Conservation (phyloP, 2,797 vertebrate species). For the Phataginus tetradactyla region DNA sequence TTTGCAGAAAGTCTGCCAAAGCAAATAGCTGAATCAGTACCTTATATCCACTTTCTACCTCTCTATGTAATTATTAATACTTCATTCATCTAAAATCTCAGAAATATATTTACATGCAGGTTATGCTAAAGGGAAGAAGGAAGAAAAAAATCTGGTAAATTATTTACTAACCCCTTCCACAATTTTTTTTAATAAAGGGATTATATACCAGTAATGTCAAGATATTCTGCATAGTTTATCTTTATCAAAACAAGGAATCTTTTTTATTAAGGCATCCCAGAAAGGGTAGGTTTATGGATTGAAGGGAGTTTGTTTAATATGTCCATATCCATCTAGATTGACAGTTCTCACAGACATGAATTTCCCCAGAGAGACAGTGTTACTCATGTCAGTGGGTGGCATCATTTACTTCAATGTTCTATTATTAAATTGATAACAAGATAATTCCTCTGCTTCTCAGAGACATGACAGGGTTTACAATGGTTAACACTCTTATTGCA, state of each 20-base stretch:
- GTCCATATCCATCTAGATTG: conserved; percentile 90
- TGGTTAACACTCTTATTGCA: conserved; percentile 89
- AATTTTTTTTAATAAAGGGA: conserved; percentile 76
- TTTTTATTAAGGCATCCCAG: conserved; percentile 86
- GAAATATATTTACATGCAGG: conserved; percentile 47
- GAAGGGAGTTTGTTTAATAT: conserved; percentile 91
- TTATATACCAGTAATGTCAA: conserved; percentile 86
- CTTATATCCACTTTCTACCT: neutral
- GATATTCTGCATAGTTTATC: conserved; percentile 84
- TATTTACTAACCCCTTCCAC: conserved; percentile 75
- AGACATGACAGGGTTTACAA: conserved; percentile 90
- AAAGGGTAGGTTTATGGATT: conserved; percentile 87
- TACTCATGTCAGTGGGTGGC: conserved; percentile 91
- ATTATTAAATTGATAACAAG: conserved; percentile 96
- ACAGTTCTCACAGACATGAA: conserved; percentile 91
- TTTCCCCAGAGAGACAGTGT: conserved; percentile 94
- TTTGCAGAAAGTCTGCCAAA: conserved; percentile 45
- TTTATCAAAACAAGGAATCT: conserved; percentile 89
- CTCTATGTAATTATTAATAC: conserved; percentile 16
- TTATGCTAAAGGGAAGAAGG: conserved; percentile 65
- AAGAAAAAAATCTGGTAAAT: conserved; percentile 79
- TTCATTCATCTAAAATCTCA: conserved; percentile 30
- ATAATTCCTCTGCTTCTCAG: conserved; percentile 91
- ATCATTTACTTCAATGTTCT: conserved; percentile 91
- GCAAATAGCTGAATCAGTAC: conserved; percentile 22